Base-by-base conservation (phyloP, 2,113 vertebrate genomes). In the Poeciliopsis occidentalis region DNA sequence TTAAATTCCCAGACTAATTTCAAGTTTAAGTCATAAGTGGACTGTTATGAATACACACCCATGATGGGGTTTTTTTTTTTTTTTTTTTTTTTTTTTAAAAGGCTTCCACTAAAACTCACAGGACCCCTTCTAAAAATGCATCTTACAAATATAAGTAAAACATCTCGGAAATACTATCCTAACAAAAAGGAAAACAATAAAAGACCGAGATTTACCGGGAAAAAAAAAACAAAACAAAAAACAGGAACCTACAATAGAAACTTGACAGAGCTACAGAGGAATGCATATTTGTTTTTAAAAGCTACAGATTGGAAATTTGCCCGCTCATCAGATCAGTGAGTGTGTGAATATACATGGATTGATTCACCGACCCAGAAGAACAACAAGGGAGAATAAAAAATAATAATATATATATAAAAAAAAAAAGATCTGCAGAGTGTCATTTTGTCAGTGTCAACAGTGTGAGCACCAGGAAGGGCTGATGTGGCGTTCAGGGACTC, bases 241-340 rank as follows among this genome's bases (percentile, higher is more conserved):
- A 85, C 81, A 75, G 76, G 82, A 87, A 88, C 71, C 73, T 81
- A 88, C 83, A 81, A 85, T 75, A 89, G 71, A 89, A 91, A 86
- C 64, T 81, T 78, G 86, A 89, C 76, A 73, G 74, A 75, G 89
- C 91, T 89, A 92, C 83, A 60, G 95, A 96, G 97, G 97, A 99
- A 98, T 98, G 97, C 96, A 96, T 97, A 94, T 80, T 94, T 75
- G 32, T 27, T 92, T 91, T 90, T 94, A 94, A 79, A 84, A 83
- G 95, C 95, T 96, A 96, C 95, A 95, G 95, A 93, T 95, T 91
- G 92, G 93, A 94, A 90, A 93, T 94, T 95, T 95, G 93, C 94
- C 95, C 65, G 94, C 95, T 95, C 96, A 92, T 92, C 92, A 91
- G 95, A 95, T 92, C 91, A 90, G 94, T 60, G 69, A 34, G 69